Evolutionary conservation across 2,797 vertebrate species (phyloP).

Genomic region (Nyctibius grandis): DNA sequence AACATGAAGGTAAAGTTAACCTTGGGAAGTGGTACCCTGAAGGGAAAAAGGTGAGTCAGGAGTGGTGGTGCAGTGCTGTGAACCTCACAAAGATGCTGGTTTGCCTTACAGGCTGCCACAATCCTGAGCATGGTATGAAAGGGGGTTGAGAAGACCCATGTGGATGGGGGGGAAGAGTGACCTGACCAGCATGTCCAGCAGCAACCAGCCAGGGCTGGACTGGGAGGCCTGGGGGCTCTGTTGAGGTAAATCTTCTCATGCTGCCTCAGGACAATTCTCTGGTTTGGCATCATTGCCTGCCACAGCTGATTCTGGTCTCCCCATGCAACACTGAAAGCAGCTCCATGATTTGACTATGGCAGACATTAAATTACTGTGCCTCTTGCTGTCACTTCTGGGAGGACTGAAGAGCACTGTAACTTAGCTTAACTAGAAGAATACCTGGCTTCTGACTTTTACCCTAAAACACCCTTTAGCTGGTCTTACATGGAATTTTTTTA

Average conservation of each 20-base stretch:
- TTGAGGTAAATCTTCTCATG: background rate
- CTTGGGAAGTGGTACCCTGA: background rate
- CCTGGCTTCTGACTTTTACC: background rate
- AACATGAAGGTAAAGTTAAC: background rate
- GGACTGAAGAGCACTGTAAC: background rate
- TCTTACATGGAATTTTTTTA: background rate
- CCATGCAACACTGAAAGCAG: background rate
- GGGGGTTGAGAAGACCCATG: accelerated
- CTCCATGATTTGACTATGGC: background rate
- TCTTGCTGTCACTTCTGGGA: background rate
- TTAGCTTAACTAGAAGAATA: background rate
- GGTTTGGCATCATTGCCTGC: background rate
- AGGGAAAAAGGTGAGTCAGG: background rate
- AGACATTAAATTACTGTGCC: background rate
- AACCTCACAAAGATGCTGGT: background rate
- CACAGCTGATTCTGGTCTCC: background rate
- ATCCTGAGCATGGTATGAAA: background rate
- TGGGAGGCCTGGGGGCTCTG: background rate
- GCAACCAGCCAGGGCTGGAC: background rate
- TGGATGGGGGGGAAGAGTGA: accelerated
- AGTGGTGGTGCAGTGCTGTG: background rate
- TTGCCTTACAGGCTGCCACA: background rate
- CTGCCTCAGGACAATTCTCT: background rate
- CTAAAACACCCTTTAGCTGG: background rate
- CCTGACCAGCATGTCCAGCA: background rate